Evolutionary conservation across 2,888 invertebrate species (phyloP), one percentile per base, ranked within the genome.

Genomic region (Mimumesa dahlbomi): DNA sequence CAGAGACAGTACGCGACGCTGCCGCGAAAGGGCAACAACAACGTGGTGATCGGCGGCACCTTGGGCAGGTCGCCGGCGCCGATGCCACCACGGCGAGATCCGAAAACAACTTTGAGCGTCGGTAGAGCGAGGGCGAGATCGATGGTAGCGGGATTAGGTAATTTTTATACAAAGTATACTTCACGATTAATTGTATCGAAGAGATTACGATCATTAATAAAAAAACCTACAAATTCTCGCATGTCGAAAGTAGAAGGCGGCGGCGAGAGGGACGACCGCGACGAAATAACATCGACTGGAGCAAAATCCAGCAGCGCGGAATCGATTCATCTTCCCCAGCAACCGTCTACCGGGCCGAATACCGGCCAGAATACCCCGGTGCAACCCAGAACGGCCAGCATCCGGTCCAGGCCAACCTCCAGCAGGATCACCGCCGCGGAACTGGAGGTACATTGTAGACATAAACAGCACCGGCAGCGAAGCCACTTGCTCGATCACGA

Each of bases 41-140:
- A 88, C 67, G 83, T 84, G 53, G 88, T 88, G 38, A 86, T 85
- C 54, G 89, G 88, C 40, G 88, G 89, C 21, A 91, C 90, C 5
- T 82, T 91, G 85, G 93, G 93, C 2, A 92, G 95, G 64, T 92
- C 94, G 69, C 94, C 95, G 54, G 98, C 97, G 5, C 98, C 98
- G 0, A 93, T 95, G 86, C 98, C 98, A 3, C 98, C 98, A 0
- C 92, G 97, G 21, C 92, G 98, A 48, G 98, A 98, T 90, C 98
- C 98, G 6, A 95, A 95, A 88, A 98, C 98, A 0, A 97, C 97
- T 1, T 91, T 99, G 40, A 97, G 98, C 87, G 97, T 97, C 71
- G 97, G 98, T 7, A 92, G 97, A 46, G 97, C 97, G 11, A 91
- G 97, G 71, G 97, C 98, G 52, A 95, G 96, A 87, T 97, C 97